These are phyloP conservation scores for Fringilla coelebs DNA, from an alignment of 2,797 vertebrate species.

Conservation along the genomic window DNA sequence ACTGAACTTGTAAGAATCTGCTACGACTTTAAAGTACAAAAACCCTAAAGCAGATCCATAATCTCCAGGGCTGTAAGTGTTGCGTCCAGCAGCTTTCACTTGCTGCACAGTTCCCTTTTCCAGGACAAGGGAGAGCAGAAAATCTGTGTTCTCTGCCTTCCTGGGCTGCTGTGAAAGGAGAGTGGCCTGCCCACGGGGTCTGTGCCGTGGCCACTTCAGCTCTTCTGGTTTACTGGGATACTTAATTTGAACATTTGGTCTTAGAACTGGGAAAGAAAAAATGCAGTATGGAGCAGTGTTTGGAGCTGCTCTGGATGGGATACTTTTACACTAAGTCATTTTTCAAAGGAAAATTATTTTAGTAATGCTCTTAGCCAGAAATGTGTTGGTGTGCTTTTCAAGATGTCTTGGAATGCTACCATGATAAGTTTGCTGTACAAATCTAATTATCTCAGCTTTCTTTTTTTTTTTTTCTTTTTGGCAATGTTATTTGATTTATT, in stretches of 20 bases:
- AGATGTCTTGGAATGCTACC: neutral
- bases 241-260: neutral
- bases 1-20: neutral
- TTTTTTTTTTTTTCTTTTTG: neutral
- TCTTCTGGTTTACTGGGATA: neutral
- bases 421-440: neutral
- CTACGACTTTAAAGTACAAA: neutral
- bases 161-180: neutral
- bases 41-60: neutral
- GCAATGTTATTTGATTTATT: constrained; percentile 47
- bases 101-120: neutral
- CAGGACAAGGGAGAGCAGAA: neutral
- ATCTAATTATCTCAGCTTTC: constrained; percentile 30
- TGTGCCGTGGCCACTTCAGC: neutral
- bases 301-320: neutral
- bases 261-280: neutral
- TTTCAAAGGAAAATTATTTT: neutral
- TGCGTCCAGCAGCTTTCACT: neutral
- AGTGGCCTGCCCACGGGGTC: neutral
- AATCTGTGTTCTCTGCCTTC: neutral
- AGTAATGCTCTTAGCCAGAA: neutral
- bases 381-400: neutral
- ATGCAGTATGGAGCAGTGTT: neutral
- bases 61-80: neutral
- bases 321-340: neutral